phyloP scores from a whole-genome alignment of 1,140 invertebrate species.

The Yoshiicerus persimilis region DNA sequence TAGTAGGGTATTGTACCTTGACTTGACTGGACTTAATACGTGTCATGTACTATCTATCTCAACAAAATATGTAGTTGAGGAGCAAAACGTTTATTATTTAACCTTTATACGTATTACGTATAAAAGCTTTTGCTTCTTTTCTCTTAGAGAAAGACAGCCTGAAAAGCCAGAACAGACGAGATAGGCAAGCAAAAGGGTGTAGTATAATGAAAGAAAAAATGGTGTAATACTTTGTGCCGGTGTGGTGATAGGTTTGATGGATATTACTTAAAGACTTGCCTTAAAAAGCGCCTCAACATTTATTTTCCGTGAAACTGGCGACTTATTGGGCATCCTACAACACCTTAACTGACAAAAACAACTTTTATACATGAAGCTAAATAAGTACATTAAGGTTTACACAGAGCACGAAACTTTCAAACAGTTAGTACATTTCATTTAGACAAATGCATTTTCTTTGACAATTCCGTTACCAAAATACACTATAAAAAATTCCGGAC shows the following conservation, averaged over 20 bases:
- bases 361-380: neutral
- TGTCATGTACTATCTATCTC: too few species aligned
- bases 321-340: neutral
- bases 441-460: neutral
- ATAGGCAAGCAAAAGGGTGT: neutral
- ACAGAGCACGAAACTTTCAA: neutral
- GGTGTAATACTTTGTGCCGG: neutral
- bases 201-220: neutral
- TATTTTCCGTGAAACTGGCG: neutral
- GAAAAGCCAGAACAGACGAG: neutral
- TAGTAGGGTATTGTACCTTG: neutral
- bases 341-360: neutral
- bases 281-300: neutral
- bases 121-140: neutral
- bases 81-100: neutral
- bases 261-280: conserved; percentile 6
- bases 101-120: too few species aligned
- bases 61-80: neutral
- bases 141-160: neutral
- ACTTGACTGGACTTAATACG: neutral
- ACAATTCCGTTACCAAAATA: neutral
- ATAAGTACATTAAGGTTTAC: neutral
- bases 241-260: neutral
- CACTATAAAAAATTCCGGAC: neutral
- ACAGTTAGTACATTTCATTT: neutral